Percentiles rank a stretch among this genome's conserved stretches.
These are phyloP conservation scores for Machimus atricapillus DNA, from an alignment of 2,888 invertebrate genomes.

Conservation along the genomic window DNA sequence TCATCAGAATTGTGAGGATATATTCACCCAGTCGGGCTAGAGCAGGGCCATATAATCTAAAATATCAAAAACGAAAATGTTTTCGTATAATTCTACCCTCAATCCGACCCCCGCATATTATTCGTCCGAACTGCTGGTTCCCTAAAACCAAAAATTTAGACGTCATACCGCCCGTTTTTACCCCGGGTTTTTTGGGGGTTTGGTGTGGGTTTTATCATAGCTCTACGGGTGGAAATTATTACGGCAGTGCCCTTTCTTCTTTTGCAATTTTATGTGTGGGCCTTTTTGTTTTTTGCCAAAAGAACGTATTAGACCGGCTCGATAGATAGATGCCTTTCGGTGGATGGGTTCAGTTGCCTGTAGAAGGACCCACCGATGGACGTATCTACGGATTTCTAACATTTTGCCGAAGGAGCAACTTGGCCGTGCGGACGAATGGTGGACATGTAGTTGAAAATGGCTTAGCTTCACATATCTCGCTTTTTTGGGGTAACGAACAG, in stretches of 20 bases:
- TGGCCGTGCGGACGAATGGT: background rate
- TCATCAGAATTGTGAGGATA: background rate
- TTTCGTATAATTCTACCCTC: slow-evolving; percentile 1
- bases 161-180: slow-evolving; percentile 26
- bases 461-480: slow-evolving; percentile 7
- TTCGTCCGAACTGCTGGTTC: background rate
- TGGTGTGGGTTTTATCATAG: slow-evolving; percentile 15
- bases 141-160: slow-evolving; percentile 15
- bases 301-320: slow-evolving; percentile 28
- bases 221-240: slow-evolving; percentile 23
- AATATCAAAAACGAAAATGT: slow-evolving; percentile 27
- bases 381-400: background rate
- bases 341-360: background rate
- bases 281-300: slow-evolving; percentile 20
- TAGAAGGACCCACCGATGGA: background rate
- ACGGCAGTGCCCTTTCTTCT: slow-evolving; percentile 27
- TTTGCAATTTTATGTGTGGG: slow-evolving; percentile 9
- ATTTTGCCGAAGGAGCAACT: background rate
- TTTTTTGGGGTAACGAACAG: slow-evolving; percentile 30
- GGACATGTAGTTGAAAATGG: slow-evolving; percentile 18
- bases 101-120: background rate
- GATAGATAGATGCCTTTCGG: slow-evolving; percentile 16
- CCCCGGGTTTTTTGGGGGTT: background rate
- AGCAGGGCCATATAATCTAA: slow-evolving; percentile 8
- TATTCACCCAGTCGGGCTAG: background rate